A percentile compares a stretch with the other conserved stretches of the same genome.
Conservation (phyloP, 53 echinoderm and acorn worm species). For the Mesocentrotus franciscanus region DNA sequence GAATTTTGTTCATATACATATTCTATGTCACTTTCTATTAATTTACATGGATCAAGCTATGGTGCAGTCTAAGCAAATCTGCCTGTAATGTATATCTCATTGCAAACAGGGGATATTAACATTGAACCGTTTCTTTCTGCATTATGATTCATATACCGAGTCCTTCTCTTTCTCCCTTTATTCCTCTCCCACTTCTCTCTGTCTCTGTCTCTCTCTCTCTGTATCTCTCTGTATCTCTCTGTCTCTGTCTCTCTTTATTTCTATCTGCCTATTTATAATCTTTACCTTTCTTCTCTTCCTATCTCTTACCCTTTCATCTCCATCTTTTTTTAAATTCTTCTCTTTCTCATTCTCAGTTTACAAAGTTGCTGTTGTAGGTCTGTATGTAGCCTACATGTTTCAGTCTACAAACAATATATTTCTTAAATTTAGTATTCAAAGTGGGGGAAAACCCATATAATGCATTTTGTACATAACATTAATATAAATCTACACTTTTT, state of each 20-base stretch:
- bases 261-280: background rate
- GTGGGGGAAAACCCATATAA: no score
- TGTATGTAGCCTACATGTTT: no score
- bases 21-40: conserved; percentile 21
- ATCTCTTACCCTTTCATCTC: background rate
- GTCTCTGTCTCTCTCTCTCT: background rate
- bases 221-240: background rate
- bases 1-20: conserved; percentile 14
- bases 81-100: background rate
- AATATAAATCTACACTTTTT: background rate
- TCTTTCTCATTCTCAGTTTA: no score
- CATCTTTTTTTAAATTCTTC: no score
- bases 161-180: background rate
- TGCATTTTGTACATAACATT: no score
- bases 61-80: background rate
- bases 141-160: background rate
- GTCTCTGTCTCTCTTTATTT: background rate
- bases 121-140: background rate
- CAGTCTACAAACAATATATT: no score
- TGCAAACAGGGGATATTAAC: background rate
- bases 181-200: background rate
- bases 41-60: conserved; percentile 22
- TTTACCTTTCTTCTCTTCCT: background rate
- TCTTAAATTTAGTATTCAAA: background rate
- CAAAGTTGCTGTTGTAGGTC: no score